A percentile compares a stretch with the other conserved stretches of the same genome.
These are phyloP conservation scores for Phocoena phocoena DNA, from an alignment of 2,113 vertebrate genomes.

Conservation along the genomic window DNA sequence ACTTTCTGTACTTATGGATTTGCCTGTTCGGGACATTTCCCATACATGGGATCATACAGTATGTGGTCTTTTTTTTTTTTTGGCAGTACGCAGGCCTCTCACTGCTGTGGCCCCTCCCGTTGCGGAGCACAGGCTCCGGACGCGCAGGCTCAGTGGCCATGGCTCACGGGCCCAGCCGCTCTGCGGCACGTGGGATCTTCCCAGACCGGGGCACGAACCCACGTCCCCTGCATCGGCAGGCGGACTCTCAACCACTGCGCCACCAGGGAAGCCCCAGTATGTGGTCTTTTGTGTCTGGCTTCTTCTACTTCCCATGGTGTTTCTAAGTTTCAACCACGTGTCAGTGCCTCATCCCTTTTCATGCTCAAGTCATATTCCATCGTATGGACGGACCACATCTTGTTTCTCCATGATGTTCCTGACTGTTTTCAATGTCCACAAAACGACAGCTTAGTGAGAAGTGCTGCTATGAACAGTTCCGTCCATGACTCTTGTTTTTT, in stretches of 20 bases:
- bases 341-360: neutral
- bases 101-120: too few relatives aligned
- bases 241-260: too few relatives aligned
- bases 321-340: accelerated
- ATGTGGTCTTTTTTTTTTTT: neutral
- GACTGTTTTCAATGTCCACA: too few relatives aligned
- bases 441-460: accelerated
- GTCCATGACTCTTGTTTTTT: accelerated
- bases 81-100: too few relatives aligned
- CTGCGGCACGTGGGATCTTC: too few relatives aligned
- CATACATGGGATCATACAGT: accelerated
- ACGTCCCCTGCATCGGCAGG: too few relatives aligned
- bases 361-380: accelerated
- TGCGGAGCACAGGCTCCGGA: too few relatives aligned
- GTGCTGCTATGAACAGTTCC: accelerated
- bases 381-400: accelerated
- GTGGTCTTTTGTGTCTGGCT: neutral
- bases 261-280: accelerated
- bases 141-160: too few relatives aligned
- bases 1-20: neutral
- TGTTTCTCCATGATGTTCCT: neutral
- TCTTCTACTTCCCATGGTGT: accelerated
- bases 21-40: neutral
- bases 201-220: too few relatives aligned
- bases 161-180: too few relatives aligned